A percentile compares a stretch with the other conserved stretches of the same genome.
These are phyloP conservation scores for Trichogramma dendrolimi DNA, from an alignment of 2,888 invertebrate species.

Conservation along the genomic window DNA sequence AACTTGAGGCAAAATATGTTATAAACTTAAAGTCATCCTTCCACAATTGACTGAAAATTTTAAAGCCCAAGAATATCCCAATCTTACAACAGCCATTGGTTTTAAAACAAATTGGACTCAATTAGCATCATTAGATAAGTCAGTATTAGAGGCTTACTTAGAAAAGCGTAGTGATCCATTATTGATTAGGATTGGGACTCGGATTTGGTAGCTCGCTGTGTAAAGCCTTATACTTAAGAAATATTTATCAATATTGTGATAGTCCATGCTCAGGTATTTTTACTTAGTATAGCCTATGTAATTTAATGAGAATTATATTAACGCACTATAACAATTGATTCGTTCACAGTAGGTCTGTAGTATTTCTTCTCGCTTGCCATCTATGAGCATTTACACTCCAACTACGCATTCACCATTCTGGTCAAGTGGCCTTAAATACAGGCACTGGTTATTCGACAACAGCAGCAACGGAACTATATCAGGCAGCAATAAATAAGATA, in stretches of 20 bases:
- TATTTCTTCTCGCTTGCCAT: conserved; percentile 72
- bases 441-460: too few relatives aligned
- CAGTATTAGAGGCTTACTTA: conserved; percentile 74
- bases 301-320: too few relatives aligned
- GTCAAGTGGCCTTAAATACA: too few relatives aligned
- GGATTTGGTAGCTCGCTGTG: conserved; percentile 70
- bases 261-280: conserved; percentile 68
- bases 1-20: conserved; percentile 83
- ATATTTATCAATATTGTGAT: conserved; percentile 77
- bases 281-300: too few relatives aligned
- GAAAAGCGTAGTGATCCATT: conserved; percentile 91
- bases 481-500: too few relatives aligned
- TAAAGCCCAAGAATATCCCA: conserved; percentile 68
- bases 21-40: conserved; percentile 71
- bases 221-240: conserved; percentile 85
- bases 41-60: conserved; percentile 66
- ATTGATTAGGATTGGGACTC: conserved; percentile 82
- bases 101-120: conserved; percentile 59
- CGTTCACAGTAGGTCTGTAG: conserved; percentile 62
- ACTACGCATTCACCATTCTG: too few relatives aligned
- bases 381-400: too few relatives aligned
- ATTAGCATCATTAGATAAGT: conserved; percentile 59
- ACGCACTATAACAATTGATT: too few relatives aligned
- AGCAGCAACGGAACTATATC: too few relatives aligned
- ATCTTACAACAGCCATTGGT: conserved; percentile 50